phyloP scores from a whole-genome alignment of 2,113 vertebrate genomes.

The Perca fluviatilis region DNA sequence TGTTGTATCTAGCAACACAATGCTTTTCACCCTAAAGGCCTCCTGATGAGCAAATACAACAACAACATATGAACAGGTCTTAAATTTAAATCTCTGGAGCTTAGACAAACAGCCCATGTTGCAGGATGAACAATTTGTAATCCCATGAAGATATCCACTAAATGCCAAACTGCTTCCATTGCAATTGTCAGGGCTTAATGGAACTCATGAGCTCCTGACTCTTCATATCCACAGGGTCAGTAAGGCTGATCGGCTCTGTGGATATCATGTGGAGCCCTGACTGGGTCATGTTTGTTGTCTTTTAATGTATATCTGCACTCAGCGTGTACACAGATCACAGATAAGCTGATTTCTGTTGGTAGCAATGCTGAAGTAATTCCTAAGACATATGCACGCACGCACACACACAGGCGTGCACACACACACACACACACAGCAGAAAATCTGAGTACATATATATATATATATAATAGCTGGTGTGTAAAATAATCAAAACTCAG shows the following conservation, averaged over 20 bases:
- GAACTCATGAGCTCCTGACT: slow-evolving; percentile 6
- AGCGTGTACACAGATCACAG: slow-evolving; percentile 32
- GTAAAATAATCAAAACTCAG: neutral
- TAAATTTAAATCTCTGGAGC: slow-evolving; percentile 1
- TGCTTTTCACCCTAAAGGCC: slow-evolving; percentile 1
- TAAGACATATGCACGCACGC: neutral
- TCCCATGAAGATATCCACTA: slow-evolving; percentile 44
- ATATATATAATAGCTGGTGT: neutral
- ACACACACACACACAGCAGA: neutral
- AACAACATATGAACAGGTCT: neutral
- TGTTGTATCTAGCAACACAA: neutral
- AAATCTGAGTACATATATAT: no score
- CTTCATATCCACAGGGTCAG: neutral
- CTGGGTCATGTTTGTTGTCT: slow-evolving; percentile 60
- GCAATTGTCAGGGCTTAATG: slow-evolving; percentile 44
- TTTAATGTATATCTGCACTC: slow-evolving; percentile 48
- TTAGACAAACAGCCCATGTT: slow-evolving; percentile 9
- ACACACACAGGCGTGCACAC: neutral
- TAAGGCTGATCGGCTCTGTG: slow-evolving; percentile 20
- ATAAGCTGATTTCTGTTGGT: slow-evolving; percentile 59
- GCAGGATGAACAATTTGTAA: slow-evolving; percentile 37
- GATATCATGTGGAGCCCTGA: neutral
- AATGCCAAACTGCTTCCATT: slow-evolving; percentile 32
- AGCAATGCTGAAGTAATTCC: neutral
- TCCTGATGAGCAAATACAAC: no score